These are phyloP conservation scores for Halocynthia roretzi DNA, from an alignment of 23 tunicate species.

Conservation along the genomic window DNA sequence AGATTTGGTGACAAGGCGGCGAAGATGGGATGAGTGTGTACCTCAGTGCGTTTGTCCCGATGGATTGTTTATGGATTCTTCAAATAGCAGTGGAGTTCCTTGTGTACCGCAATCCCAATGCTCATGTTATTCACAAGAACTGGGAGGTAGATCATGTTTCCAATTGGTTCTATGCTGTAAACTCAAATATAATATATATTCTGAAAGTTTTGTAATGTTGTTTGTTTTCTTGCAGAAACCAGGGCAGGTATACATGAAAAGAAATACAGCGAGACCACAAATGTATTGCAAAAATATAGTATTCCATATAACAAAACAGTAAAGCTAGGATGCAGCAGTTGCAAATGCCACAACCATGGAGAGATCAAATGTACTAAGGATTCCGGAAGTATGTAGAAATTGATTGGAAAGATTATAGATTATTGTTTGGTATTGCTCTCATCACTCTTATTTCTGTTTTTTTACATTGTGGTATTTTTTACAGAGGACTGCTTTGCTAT, in stretches of 20 bases:
- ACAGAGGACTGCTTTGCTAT: too few relatives aligned
- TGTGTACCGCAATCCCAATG: constrained; percentile 45
- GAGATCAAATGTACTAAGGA: background rate
- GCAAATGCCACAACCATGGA: background rate
- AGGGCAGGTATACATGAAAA: too few relatives aligned
- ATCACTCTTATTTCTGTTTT: too few relatives aligned
- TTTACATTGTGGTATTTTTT: too few relatives aligned
- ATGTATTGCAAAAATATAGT: background rate
- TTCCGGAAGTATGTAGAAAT: too few relatives aligned
- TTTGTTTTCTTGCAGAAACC: too few relatives aligned
- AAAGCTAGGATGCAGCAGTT: background rate
- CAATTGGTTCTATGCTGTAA: too few relatives aligned
- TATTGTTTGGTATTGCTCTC: too few relatives aligned
- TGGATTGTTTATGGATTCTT: constrained; percentile 36
- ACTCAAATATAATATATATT: too few relatives aligned
- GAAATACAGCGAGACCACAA: background rate
- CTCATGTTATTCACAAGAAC: constrained; percentile 24
- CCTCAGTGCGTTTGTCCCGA: constrained; percentile 61
- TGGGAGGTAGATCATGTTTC: background rate
- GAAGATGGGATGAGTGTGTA: constrained; percentile 39
- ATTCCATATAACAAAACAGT: background rate
- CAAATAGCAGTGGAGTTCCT: constrained; percentile 13
- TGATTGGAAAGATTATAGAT: too few relatives aligned
- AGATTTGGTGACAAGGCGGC: background rate
- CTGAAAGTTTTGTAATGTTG: too few relatives aligned